phyloP scores from a whole-genome alignment of 2,113 vertebrate genomes.

The Nestor notabilis region DNA sequence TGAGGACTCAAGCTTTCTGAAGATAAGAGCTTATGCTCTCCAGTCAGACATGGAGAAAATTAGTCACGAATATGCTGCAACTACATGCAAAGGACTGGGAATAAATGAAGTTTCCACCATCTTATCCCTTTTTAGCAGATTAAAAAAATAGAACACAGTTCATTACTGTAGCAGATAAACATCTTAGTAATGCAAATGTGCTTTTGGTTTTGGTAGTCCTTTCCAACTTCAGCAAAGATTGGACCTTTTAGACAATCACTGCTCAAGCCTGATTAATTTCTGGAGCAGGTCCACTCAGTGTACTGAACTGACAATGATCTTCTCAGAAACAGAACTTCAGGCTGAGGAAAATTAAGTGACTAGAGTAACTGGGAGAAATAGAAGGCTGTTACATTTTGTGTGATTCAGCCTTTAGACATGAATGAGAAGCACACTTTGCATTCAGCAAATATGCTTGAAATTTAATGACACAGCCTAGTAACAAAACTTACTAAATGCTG shows the following conservation, averaged over 20 bases:
- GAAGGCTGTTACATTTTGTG: not conserved
- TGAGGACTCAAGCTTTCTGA: not conserved
- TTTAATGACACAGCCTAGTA: not conserved
- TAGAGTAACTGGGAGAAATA: not conserved
- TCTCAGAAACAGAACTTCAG: not conserved
- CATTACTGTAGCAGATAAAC: not conserved
- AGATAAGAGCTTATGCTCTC: not conserved
- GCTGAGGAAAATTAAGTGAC: not conserved
- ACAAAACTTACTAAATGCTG: not conserved
- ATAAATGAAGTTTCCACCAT: not conserved
- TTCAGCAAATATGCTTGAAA: not conserved
- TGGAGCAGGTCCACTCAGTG: not conserved
- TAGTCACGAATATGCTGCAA: not conserved
- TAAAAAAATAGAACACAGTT: not conserved
- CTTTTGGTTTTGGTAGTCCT: not conserved
- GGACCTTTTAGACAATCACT: not conserved
- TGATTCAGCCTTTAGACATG: not conserved
- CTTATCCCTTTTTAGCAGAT: not conserved
- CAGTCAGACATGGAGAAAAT: not conserved
- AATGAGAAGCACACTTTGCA: not conserved
- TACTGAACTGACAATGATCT: not conserved
- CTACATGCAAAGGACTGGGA: not conserved
- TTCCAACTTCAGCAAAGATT: not conserved
- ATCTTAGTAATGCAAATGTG: not conserved
- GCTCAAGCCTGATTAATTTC: not conserved